Evolutionary conservation across 2,797 vertebrate species (phyloP).

Genomic region (Clarias laeviceps): DNA sequence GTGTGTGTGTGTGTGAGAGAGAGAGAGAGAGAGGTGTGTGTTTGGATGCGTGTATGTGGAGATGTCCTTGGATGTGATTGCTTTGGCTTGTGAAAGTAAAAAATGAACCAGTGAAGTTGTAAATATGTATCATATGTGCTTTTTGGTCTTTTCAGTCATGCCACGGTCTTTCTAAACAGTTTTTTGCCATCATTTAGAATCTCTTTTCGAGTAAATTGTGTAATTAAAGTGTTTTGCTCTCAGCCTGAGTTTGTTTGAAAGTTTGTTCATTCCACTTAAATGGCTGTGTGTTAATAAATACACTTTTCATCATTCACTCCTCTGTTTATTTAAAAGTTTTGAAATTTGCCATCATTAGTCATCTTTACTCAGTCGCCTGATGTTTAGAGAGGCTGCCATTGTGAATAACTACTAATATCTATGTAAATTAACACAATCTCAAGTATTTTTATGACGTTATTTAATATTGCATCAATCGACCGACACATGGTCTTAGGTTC

Average conservation of each 20-base stretch:
- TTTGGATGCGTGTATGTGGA: too few species aligned
- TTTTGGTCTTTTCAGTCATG: conserved; percentile 47
- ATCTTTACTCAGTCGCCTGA: not conserved
- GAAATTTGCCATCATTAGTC: not conserved
- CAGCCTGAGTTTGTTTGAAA: conserved; percentile 35
- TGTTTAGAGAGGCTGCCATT: not conserved
- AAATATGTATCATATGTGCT: conserved; percentile 73
- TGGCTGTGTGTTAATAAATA: conserved; percentile 46
- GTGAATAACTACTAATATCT: not conserved
- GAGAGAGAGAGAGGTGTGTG: too few species aligned
- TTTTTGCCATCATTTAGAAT: conserved; percentile 54
- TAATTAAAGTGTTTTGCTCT: conserved; percentile 44
- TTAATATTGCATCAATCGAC: not conserved
- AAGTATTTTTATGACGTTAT: not conserved
- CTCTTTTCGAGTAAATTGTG: conserved; percentile 41
- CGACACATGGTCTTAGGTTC: not conserved
- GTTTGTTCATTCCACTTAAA: conserved; percentile 43
- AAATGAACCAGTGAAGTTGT: conserved; percentile 65
- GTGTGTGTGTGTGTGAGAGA: conserved; percentile 51
- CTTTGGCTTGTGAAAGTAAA: conserved; percentile 57
- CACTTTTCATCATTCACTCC: conserved; percentile 36
- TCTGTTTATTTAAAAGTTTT: conserved; percentile 24
- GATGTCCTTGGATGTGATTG: conserved; percentile 57
- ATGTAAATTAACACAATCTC: not conserved
- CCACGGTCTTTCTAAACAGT: conserved; percentile 42